Evolutionary conservation across 2,797 vertebrate genomes (phyloP).

Genomic region (Remorina albescens): DNA sequence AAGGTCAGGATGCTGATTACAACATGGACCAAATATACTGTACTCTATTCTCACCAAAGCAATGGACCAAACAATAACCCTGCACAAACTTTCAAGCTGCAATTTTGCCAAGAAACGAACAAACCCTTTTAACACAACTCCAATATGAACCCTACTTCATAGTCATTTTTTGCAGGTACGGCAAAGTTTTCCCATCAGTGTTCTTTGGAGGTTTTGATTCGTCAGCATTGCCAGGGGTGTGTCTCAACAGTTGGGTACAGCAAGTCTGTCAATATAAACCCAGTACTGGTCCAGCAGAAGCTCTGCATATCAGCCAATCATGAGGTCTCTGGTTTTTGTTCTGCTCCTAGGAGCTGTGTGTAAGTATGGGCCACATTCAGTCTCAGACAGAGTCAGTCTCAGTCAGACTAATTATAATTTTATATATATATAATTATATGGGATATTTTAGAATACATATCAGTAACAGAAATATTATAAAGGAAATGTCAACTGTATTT

Average conservation of each 20-base stretch:
- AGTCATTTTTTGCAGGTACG: not conserved
- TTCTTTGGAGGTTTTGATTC: constrained; percentile 16
- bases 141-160: not conserved
- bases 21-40: constrained; percentile 16
- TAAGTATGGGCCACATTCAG: constrained; percentile 28
- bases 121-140: not conserved
- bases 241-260: not conserved
- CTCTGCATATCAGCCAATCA: constrained; percentile 27
- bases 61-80: not conserved
- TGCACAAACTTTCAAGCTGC: not conserved
- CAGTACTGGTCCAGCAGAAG: not conserved
- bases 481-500: too few species aligned
- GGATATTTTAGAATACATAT: too few species aligned
- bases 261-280: constrained; percentile 20
- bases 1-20: constrained; percentile 39
- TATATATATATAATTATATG: not conserved
- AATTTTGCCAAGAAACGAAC: not conserved
- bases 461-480: too few species aligned
- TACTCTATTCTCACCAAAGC: not conserved
- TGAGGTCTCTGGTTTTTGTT: constrained; percentile 45
- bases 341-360: constrained; percentile 44
- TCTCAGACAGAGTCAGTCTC: too few species aligned
- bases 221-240: constrained; percentile 12
- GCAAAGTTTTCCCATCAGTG: not conserved
- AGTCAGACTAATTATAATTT: too few species aligned